Percentiles rank a stretch among this genome's conserved stretches.
Evolutionary conservation across 2,113 vertebrate genomes (phyloP).

Genomic region (Calonectris borealis): DNA sequence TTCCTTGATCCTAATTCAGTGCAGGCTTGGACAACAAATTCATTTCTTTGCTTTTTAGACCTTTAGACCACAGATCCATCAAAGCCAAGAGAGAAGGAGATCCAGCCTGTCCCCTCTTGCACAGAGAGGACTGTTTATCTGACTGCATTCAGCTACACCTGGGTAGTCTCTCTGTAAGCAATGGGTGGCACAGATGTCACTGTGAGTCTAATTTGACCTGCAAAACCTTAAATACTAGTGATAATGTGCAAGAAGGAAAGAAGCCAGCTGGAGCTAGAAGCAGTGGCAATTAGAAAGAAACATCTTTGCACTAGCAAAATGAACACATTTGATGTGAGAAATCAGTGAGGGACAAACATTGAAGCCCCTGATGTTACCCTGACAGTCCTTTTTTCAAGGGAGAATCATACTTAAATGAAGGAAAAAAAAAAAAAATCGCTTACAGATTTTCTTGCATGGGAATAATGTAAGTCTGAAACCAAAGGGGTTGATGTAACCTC

Average conservation of each 20-base stretch:
- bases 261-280: slow-evolving; percentile 39
- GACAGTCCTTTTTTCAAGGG: neutral
- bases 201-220: slow-evolving; percentile 1
- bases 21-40: neutral
- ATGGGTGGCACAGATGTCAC: neutral
- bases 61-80: neutral
- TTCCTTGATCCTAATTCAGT: neutral
- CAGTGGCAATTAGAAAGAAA: slow-evolving; percentile 17
- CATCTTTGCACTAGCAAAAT: slow-evolving; percentile 4
- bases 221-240: slow-evolving; percentile 37
- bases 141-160: neutral
- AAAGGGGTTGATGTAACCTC: neutral
- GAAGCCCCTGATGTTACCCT: neutral
- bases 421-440: neutral
- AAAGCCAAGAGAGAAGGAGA: neutral
- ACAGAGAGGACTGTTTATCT: neutral
- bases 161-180: neutral
- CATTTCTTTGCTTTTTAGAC: neutral
- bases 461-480: neutral
- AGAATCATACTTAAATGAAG: neutral
- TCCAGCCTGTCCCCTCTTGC: neutral
- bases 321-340: slow-evolving; percentile 1
- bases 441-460: neutral
- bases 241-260: slow-evolving; percentile 19
- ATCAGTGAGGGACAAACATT: neutral